Conservation (phyloP, 1,140 invertebrate genomes). For the Drosophila pachea region DNA sequence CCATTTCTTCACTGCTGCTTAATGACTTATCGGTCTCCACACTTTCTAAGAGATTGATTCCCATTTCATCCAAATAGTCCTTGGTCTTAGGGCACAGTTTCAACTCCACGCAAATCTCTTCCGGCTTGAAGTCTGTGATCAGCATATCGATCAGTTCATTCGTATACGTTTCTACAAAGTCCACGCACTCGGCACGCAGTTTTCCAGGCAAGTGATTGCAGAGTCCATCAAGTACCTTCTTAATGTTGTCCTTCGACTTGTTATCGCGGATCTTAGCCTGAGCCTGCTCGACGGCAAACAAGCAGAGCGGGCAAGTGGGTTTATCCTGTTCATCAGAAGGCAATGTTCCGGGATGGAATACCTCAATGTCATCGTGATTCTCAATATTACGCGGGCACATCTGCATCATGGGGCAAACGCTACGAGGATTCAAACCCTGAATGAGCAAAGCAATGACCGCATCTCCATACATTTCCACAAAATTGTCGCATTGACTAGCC, state of each 20-base stretch:
- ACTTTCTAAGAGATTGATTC: slow-evolving; percentile 53
- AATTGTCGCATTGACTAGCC: slow-evolving; percentile 84
- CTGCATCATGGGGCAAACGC: slow-evolving; percentile 79
- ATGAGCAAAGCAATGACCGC: slow-evolving; percentile 87
- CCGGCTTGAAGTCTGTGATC: slow-evolving; percentile 86
- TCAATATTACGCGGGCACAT: slow-evolving; percentile 80
- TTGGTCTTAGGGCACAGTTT: slow-evolving; percentile 83
- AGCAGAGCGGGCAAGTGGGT: slow-evolving; percentile 87
- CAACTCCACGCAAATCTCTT: slow-evolving; percentile 88
- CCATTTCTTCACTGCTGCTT: slow-evolving; percentile 53
- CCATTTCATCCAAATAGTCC: slow-evolving; percentile 59
- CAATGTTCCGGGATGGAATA: slow-evolving; percentile 79
- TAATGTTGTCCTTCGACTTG: slow-evolving; percentile 83
- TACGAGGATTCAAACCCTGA: slow-evolving; percentile 89
- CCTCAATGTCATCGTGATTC: slow-evolving; percentile 79
- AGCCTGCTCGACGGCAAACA: slow-evolving; percentile 86
- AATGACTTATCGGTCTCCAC: slow-evolving; percentile 32
- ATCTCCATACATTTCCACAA: slow-evolving; percentile 88
- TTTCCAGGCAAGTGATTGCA: slow-evolving; percentile 85
- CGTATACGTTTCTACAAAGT: slow-evolving; percentile 88
- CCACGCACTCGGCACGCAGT: slow-evolving; percentile 84
- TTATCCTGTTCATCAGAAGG: slow-evolving; percentile 78
- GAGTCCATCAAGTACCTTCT: slow-evolving; percentile 84
- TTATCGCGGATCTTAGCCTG: slow-evolving; percentile 70
- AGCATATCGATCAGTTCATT: slow-evolving; percentile 88